phyloP scores from a whole-genome alignment of 2,888 invertebrate genomes.

The Agrochola lota region DNA sequence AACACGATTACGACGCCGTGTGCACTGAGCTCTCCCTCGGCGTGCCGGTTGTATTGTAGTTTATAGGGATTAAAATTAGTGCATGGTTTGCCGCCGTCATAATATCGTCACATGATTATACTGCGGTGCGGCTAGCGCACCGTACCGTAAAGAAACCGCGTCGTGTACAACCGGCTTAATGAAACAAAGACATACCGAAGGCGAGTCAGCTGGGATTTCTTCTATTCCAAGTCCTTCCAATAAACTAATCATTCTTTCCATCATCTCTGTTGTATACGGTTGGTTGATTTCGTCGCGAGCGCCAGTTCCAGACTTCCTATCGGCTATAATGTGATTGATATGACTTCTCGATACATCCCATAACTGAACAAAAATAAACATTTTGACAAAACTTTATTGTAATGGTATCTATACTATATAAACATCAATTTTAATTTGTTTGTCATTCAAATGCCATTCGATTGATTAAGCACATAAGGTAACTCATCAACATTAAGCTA shows the following conservation, averaged over 20 bases:
- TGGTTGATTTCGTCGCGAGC: too few relatives aligned
- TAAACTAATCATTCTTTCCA: not conserved
- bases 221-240: not conserved
- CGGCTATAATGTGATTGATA: not conserved
- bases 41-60: not conserved
- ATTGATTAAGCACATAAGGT: not conserved
- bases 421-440: not conserved
- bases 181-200: slow-evolving; percentile 2
- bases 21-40: not conserved
- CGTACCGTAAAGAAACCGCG: not conserved
- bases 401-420: not conserved
- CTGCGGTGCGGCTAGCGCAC: not conserved
- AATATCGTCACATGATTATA: not conserved
- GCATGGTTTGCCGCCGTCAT: not conserved
- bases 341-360: not conserved
- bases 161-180: not conserved
- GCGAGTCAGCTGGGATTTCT: not conserved
- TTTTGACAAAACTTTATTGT: not conserved
- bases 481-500: not conserved
- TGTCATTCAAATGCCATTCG: not conserved
- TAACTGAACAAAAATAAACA: not conserved
- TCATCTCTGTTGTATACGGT: not conserved
- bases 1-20: not conserved
- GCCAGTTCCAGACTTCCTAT: not conserved
- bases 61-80: not conserved